Evolutionary conservation across 2,888 invertebrate genomes (phyloP).

Genomic region (Horisme vitalbata): DNA sequence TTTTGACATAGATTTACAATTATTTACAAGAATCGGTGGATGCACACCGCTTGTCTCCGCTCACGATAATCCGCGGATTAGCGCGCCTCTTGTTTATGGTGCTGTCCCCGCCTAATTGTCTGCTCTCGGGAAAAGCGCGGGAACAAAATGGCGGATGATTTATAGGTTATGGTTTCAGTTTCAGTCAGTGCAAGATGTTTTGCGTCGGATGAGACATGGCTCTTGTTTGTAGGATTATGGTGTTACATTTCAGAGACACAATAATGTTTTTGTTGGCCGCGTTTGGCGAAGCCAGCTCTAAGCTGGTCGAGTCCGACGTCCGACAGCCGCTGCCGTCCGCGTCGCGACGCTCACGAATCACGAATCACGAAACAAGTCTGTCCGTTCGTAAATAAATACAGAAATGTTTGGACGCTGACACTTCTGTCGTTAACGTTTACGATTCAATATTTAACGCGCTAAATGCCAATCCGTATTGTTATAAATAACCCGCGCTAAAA

Average conservation of each 20-base stretch:
- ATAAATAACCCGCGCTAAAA: slow-evolving; percentile 46
- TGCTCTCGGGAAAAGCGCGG: slow-evolving; percentile 67
- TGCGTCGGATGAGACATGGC: slow-evolving; percentile 70
- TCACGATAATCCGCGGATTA: slow-evolving; percentile 75
- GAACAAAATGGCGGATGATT: slow-evolving; percentile 73
- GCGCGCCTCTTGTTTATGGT: slow-evolving; percentile 70
- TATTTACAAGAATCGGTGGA: slow-evolving; percentile 73
- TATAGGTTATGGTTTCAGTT: slow-evolving; percentile 41
- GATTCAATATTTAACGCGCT: slow-evolving; percentile 51
- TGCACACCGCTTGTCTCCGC: slow-evolving; percentile 67
- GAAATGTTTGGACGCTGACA: slow-evolving; percentile 49
- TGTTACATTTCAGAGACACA: slow-evolving; percentile 39
- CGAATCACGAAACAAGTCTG: slow-evolving; percentile 23
- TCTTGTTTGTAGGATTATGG: slow-evolving; percentile 58
- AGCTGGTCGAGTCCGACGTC: slow-evolving; percentile 1
- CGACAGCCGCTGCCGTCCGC: slow-evolving; percentile 10
- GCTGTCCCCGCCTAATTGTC: slow-evolving; percentile 69
- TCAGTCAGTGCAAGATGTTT: slow-evolving; percentile 69
- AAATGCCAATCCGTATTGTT: slow-evolving; percentile 42
- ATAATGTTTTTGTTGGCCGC: slow-evolving; percentile 68
- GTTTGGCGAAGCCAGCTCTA: slow-evolving; percentile 3
- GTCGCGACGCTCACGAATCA: slow-evolving; percentile 9
- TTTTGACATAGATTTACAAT: slow-evolving; percentile 83
- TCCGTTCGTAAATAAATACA: slow-evolving; percentile 37
- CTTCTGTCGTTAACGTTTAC: slow-evolving; percentile 41